These are phyloP conservation scores for Ctenochaetus hawaiiensis DNA, from an alignment of 2,797 vertebrate species.

Conservation along the genomic window DNA sequence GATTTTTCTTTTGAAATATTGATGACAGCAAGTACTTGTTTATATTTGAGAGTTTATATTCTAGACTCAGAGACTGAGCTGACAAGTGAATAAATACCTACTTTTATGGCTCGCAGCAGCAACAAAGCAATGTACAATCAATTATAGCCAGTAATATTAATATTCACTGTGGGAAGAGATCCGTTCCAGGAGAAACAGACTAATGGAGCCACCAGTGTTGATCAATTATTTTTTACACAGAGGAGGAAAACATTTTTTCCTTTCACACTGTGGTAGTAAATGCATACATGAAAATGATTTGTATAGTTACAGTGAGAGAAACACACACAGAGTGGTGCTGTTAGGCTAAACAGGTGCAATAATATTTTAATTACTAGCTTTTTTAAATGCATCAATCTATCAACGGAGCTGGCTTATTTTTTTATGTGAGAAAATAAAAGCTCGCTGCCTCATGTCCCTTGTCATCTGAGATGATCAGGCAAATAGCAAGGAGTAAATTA, in stretches of 20 bases:
- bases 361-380: constrained; percentile 34
- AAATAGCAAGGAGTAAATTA: constrained; percentile 37
- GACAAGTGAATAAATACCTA: constrained; percentile 21
- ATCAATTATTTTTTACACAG: constrained; percentile 4
- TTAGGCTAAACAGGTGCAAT: constrained; percentile 32
- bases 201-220: constrained; percentile 20
- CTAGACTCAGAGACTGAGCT: constrained; percentile 4
- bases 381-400: constrained; percentile 33
- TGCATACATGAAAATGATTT: constrained; percentile 10
- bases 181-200: constrained; percentile 30
- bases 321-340: not conserved
- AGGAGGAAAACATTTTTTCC: constrained; percentile 14
- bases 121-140: constrained; percentile 33
- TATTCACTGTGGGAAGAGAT: constrained; percentile 21
- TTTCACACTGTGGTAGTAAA: constrained; percentile 10
- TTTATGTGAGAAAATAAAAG: constrained; percentile 21
- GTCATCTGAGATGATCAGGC: constrained; percentile 39
- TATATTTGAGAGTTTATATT: constrained; percentile 17
- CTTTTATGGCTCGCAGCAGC: constrained; percentile 16
- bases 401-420: constrained; percentile 21
- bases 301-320: not conserved
- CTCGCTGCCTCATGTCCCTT: constrained; percentile 26
- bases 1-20: constrained; percentile 13
- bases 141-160: constrained; percentile 31
- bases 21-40: not conserved